Conservation (phyloP, 2,888 invertebrate genomes). For the Listrodromus nycthemerus region DNA sequence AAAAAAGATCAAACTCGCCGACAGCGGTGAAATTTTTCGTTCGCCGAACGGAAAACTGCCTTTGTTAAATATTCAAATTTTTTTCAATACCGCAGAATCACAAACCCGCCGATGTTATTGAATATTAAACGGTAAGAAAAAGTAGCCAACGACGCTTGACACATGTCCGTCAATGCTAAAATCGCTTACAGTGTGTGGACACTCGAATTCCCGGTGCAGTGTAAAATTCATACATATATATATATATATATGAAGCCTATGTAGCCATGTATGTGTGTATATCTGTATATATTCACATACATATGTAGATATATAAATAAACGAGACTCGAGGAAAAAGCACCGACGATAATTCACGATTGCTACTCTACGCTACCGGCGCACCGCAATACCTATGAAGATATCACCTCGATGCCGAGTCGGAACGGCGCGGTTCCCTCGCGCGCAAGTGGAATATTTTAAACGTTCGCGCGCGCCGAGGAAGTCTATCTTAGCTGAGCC, state of each 20-base stretch:
- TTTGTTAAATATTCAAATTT: background rate
- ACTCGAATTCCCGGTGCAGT: slow-evolving; percentile 50
- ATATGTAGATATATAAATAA: slow-evolving; percentile 13
- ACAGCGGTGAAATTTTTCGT: background rate
- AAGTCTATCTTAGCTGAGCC: slow-evolving; percentile 62
- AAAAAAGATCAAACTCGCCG: background rate
- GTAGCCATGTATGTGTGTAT: background rate
- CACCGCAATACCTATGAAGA: slow-evolving; percentile 75
- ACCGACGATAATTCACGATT: slow-evolving; percentile 75
- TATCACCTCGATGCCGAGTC: slow-evolving; percentile 75
- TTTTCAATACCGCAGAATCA: slow-evolving; percentile 6
- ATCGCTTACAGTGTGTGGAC: slow-evolving; percentile 49
- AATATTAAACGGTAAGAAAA: slow-evolving; percentile 31
- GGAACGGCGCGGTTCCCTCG: slow-evolving; percentile 46
- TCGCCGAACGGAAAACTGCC: background rate
- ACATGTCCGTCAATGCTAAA: slow-evolving; percentile 38
- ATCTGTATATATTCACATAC: background rate
- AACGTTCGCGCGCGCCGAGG: slow-evolving; percentile 67
- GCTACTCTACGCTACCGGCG: slow-evolving; percentile 49
- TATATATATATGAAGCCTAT: background rate
- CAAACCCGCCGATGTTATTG: slow-evolving; percentile 14
- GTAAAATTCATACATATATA: slow-evolving; percentile 12
- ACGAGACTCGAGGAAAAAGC: slow-evolving; percentile 65
- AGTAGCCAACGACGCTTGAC: slow-evolving; percentile 43
- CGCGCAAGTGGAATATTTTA: slow-evolving; percentile 74